These are phyloP conservation scores for Botia almorhae DNA, from an alignment of 2,797 vertebrate species.

Conservation along the genomic window DNA sequence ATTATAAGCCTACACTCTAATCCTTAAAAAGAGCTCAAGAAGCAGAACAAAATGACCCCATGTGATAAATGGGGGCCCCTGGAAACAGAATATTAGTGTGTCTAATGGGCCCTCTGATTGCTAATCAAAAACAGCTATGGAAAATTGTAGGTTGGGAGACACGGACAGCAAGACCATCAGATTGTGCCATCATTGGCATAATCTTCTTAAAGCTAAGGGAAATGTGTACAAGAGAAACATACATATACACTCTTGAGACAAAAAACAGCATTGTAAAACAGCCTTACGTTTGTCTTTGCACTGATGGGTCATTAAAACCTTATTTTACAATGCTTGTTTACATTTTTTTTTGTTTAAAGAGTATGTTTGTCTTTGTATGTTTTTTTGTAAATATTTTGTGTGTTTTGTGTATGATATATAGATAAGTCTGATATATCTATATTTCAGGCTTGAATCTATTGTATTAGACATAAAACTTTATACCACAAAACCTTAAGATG, in stretches of 20 bases:
- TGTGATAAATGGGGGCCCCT: slow-evolving; percentile 26
- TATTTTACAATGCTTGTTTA: not conserved
- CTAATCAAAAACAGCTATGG: slow-evolving; percentile 38
- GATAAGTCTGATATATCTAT: no score
- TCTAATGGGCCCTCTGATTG: slow-evolving; percentile 44
- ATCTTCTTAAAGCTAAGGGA: not conserved
- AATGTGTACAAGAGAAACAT: not conserved
- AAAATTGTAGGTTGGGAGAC: slow-evolving; percentile 27
- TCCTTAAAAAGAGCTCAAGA: slow-evolving; percentile 11
- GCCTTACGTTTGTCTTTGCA: not conserved
- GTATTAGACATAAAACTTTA: not conserved
- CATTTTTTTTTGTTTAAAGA: no score
- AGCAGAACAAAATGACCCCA: slow-evolving; percentile 9
- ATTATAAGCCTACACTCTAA: no score
- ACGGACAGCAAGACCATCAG: slow-evolving; percentile 2
- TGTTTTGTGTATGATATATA: no score
- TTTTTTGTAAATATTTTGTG: no score
- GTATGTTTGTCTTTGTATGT: no score
- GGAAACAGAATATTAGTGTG: slow-evolving; percentile 29
- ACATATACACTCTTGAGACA: not conserved
- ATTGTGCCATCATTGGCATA: slow-evolving; percentile 13
- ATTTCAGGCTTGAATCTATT: not conserved
- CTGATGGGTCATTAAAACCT: not conserved
- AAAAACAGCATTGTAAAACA: not conserved
- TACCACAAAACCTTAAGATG: not conserved